Percentiles rank a stretch among this genome's conserved stretches.
Conservation (phyloP, 2,797 vertebrate species). For the Alosa sapidissima region DNA sequence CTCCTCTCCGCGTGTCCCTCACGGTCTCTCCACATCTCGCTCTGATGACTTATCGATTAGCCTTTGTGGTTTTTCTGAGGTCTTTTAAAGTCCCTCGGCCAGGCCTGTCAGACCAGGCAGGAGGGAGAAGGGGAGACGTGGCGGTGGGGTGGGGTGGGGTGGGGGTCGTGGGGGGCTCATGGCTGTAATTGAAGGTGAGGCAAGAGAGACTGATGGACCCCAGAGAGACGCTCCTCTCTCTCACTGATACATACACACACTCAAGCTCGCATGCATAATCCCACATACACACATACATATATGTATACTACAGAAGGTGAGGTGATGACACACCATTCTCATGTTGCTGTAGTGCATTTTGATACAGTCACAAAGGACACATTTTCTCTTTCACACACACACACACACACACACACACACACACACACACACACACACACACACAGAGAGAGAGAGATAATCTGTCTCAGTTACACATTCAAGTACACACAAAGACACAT, state of each 20-base stretch:
- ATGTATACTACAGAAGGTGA: not conserved
- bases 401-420: not conserved
- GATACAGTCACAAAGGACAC: not conserved
- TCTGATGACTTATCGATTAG: constrained; percentile 58
- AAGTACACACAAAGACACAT: not conserved
- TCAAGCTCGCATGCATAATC: not conserved
- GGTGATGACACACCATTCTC: not conserved
- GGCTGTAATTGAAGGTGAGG: constrained; percentile 54
- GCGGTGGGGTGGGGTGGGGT: constrained; percentile 36
- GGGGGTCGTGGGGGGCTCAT: constrained; percentile 15
- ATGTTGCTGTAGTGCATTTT: not conserved
- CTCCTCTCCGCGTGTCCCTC: not conserved
- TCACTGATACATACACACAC: constrained; percentile 4
- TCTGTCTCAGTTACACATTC: not conserved
- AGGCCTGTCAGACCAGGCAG: constrained; percentile 41
- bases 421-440: too few relatives aligned
- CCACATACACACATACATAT: not conserved
- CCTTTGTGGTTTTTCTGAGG: constrained; percentile 55
- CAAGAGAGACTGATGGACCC: constrained; percentile 44
- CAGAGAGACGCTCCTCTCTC: constrained; percentile 28
- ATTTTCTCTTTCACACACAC: too few relatives aligned
- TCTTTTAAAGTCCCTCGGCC: constrained; percentile 50
- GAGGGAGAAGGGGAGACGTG: not conserved
- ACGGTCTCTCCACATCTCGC: constrained; percentile 47
- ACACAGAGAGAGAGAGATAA: too few relatives aligned